phyloP scores from a whole-genome alignment of 2,113 vertebrate species.

The Campylomormyrus numenius region DNA sequence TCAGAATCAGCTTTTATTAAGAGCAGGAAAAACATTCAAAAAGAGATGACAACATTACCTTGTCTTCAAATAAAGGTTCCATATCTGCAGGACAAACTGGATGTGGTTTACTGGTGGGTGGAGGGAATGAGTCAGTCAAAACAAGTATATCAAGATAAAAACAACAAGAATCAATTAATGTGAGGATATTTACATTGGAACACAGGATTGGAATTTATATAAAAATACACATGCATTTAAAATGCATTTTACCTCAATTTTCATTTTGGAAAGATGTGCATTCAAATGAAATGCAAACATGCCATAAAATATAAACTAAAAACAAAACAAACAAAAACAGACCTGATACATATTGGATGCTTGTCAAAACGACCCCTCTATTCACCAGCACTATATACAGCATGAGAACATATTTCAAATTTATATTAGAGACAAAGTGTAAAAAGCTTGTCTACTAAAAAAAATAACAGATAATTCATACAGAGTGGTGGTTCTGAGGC shows the following conservation, averaged over 20 bases:
- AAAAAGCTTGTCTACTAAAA: not conserved
- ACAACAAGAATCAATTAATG: not conserved
- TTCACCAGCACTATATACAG: not conserved
- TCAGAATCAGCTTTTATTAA: not conserved
- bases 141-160: not conserved
- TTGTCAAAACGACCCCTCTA: not conserved
- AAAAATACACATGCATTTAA: not conserved
- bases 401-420: not conserved
- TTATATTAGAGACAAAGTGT: not conserved
- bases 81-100: constrained; percentile 63
- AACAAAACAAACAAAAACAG: not conserved
- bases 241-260: not conserved
- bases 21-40: not conserved
- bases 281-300: not conserved
- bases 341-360: not conserved
- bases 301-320: not conserved
- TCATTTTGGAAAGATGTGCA: not conserved
- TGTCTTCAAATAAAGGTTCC: constrained; percentile 63
- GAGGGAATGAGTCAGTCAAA: not conserved
- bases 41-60: constrained; percentile 45
- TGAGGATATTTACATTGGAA: not conserved
- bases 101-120: constrained; percentile 46
- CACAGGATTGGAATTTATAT: not conserved
- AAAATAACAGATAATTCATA: not conserved
- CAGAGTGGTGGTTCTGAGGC: no score